Evolutionary conservation across 2,113 vertebrate species (phyloP), one percentile per base, ranked within the genome.

Genomic region (Vidua chalybeata): DNA sequence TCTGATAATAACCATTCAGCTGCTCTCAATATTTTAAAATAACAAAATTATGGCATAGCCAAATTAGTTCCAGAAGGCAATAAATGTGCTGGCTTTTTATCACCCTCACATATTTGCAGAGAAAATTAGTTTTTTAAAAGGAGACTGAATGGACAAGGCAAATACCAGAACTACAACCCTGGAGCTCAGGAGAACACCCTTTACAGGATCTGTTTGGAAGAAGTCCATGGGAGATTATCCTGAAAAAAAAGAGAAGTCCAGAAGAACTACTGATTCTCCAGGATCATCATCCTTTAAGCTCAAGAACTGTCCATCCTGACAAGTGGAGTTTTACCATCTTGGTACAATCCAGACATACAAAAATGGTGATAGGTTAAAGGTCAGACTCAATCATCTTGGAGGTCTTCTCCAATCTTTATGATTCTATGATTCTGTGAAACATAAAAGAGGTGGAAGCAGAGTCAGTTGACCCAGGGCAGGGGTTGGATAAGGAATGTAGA

Each of bases 21-120:
- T 92, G 61, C 45, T 88, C 49, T 72, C 62, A 66, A 0, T 79
- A 79, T 83, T 83, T 91, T 86, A 84, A 90, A 91, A 81, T 33
- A 91, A 64, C 8, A 55, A 79, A 67, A 77, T 66, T 83, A 84
- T 55, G 35, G 45, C 68, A 54, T 22, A 78, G 59, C n/a, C n/a
- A 75, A 66, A 92, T 95, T 58, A 69, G 56, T 92, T 95, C 64
- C 87, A 93, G 80, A 93, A 95, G 45, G 71, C 46, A 93, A 62
- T 95, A 86, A 87, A 77, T 87, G 18, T 77, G 52, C 77, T 91
- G 84, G 39, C 45, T 95, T 93, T 75, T 22, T 83, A 27, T 94
- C 59, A 56, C 58, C 46, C 13, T 56, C n/a, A 39, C 9, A 28
- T 85, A 69, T 37, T 74, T 80, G 35, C 67, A 73, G 33, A 74